Percentiles rank a stretch among this genome's conserved stretches.
Conservation (phyloP, 2,113 vertebrate genomes). For the Sitta europaea region DNA sequence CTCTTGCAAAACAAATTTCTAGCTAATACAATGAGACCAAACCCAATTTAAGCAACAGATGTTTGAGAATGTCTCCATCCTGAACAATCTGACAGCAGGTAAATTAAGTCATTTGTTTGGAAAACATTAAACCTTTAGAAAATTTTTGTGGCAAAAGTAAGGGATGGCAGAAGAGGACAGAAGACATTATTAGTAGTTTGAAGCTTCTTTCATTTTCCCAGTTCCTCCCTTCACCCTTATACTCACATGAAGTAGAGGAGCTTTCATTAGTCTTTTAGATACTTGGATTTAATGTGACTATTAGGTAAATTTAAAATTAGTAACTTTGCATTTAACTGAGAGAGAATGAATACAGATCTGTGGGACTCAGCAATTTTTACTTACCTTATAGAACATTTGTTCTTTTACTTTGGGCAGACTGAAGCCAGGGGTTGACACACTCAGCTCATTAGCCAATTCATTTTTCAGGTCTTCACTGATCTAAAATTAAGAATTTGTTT, state of each 20-base stretch:
- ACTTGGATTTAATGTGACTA: not conserved
- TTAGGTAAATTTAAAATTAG: not conserved
- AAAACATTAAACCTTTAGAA: not conserved
- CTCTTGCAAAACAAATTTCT: not conserved
- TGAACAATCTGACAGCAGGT: not conserved
- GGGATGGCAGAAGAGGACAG: not conserved
- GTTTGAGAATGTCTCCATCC: not conserved
- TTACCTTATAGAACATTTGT: slow-evolving; percentile 87
- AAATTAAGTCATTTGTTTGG: not conserved
- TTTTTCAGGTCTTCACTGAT: slow-evolving; percentile 76
- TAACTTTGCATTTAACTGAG: not conserved
- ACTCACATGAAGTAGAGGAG: not conserved
- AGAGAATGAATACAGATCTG: not conserved
- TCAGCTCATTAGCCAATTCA: slow-evolving; percentile 70
- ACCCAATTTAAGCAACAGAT: not conserved
- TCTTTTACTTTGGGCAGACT: slow-evolving; percentile 55
- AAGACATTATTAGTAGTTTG: not conserved
- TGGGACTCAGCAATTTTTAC: not conserved
- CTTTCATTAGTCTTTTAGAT: not conserved
- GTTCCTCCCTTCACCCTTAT: not conserved
- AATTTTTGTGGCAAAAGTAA: not conserved
- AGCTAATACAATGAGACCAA: not conserved
- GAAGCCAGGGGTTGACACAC: slow-evolving; percentile 72
- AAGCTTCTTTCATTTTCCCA: not conserved
- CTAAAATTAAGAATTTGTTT: slow-evolving; percentile 64